Evolutionary conservation across 2,888 invertebrate species (phyloP), one percentile per base, ranked within the genome.

Genomic region (Torymus texanus): DNA sequence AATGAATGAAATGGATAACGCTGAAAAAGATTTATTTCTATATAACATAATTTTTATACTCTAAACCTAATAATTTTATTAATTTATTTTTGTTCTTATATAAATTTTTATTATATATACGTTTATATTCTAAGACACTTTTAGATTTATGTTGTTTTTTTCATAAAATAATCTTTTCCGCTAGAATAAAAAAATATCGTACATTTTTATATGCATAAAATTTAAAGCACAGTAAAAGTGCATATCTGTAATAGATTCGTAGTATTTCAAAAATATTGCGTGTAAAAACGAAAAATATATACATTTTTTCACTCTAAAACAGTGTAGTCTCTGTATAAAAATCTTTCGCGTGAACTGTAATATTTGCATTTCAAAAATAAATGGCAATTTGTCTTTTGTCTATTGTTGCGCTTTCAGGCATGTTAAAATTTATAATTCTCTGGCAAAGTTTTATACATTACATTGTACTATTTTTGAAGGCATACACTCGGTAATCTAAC

Each of bases 121-220:
- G 65, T 66, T 50, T 18, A 68, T 61, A 16, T 72, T 50, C 1
- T 18, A 58, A 75, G 72, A 77, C 59, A 77, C 29, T 59, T 65
- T 55, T 24, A 71, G 66, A 66, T 66, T 18, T 61, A 61, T 14
- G 18, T 11, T 21, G 67, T 65, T 21, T 62, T 8, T 65, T 72
- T n/a, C 16, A 72, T 53, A 75, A 66, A 74, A 71, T 66, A 53
- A 70, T 41, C 53, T 59, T 50, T 71, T 14, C n/a, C 14, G 24
- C n/a, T 66, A 66, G 55, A 65, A 66, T 72, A 75, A 67, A 72
- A 78, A 72, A 72, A 72, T 67, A 72, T 75, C 8, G 8, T 50
- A 73, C n/a, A 56, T 78, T 18, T 70, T 73, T 77, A 66, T 41
- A 78, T 73, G 76, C 72, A 78, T 77, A 78, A 29, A 56, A 78